Evolutionary conservation across 2,113 vertebrate genomes (phyloP).

Genomic region (Nycticebus coucang): DNA sequence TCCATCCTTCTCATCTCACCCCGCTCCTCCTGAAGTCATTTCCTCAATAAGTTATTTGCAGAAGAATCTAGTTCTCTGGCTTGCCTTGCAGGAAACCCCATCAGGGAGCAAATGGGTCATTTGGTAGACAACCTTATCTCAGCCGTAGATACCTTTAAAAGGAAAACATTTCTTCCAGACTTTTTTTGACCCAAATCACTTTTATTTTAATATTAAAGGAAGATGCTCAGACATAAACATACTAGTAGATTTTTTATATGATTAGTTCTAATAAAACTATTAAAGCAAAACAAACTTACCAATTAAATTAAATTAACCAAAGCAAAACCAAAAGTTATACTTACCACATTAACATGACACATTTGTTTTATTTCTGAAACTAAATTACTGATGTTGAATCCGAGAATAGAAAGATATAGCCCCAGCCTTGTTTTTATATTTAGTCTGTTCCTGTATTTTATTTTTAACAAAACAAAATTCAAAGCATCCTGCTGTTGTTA

Average conservation of each 20-base stretch:
- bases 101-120: not conserved
- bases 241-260: not conserved
- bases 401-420: not conserved
- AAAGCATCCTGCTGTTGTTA: not conserved
- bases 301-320: constrained; percentile 39
- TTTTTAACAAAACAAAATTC: constrained; percentile 19
- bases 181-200: constrained; percentile 8
- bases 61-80: not conserved
- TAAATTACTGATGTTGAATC: not conserved
- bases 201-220: constrained; percentile 51
- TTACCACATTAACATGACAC: not conserved
- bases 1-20: not conserved
- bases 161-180: constrained; percentile 44
- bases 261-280: constrained; percentile 29
- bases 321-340: constrained; percentile 30
- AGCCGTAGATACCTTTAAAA: constrained; percentile 36
- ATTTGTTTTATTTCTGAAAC: not conserved
- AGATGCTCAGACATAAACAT: not conserved
- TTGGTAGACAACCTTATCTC: not conserved
- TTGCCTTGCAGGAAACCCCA: not conserved
- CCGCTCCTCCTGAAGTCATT: not conserved
- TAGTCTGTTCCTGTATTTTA: constrained; percentile 38
- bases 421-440: not conserved
- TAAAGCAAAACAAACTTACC: constrained; percentile 29
- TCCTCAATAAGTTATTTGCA: constrained; percentile 27